A percentile compares a stretch with the other conserved stretches of the same genome.
These are phyloP conservation scores for Xiphophorus couchianus DNA, from an alignment of 2,113 vertebrate species.

Conservation along the genomic window DNA sequence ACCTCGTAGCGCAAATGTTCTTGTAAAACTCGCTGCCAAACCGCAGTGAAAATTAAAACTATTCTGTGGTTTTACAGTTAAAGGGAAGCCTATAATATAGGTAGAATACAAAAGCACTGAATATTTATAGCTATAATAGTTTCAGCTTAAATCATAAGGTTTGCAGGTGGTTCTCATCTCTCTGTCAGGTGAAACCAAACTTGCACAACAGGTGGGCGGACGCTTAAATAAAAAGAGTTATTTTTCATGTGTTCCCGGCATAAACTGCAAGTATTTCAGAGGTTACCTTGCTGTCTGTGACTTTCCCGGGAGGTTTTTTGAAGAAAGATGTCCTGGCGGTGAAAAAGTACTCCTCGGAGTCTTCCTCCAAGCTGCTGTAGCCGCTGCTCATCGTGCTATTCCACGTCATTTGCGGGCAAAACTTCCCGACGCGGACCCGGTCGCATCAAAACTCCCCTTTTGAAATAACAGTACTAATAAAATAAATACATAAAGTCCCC, in stretches of 20 bases:
- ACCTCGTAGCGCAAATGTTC: constrained; percentile 22
- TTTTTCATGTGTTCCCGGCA: neutral
- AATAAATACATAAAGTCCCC: neutral
- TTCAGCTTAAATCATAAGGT: neutral
- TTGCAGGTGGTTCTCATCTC: neutral
- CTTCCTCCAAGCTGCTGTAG: constrained; percentile 96
- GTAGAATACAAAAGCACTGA: neutral
- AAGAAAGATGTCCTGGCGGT: constrained; percentile 97
- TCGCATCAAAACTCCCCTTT: constrained; percentile 56
- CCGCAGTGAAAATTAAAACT: neutral
- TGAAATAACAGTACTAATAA: neutral
- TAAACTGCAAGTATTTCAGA: neutral
- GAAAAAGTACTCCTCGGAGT: constrained; percentile 96
- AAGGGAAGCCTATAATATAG: accelerated
- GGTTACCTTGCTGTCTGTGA: constrained; percentile 78
- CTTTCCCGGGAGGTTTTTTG: constrained; percentile 86
- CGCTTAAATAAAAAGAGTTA: neutral
- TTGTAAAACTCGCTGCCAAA: neutral
- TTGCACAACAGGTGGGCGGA: constrained; percentile 40
- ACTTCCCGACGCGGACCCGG: constrained; percentile 52
- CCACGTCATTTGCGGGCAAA: constrained; percentile 84
- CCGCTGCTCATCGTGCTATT: constrained; percentile 97
- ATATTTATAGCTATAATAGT: neutral
- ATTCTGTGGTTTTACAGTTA: neutral
- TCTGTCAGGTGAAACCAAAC: neutral